phyloP scores from a whole-genome alignment of 2,113 vertebrate species.

The Phoxinus phoxinus region DNA sequence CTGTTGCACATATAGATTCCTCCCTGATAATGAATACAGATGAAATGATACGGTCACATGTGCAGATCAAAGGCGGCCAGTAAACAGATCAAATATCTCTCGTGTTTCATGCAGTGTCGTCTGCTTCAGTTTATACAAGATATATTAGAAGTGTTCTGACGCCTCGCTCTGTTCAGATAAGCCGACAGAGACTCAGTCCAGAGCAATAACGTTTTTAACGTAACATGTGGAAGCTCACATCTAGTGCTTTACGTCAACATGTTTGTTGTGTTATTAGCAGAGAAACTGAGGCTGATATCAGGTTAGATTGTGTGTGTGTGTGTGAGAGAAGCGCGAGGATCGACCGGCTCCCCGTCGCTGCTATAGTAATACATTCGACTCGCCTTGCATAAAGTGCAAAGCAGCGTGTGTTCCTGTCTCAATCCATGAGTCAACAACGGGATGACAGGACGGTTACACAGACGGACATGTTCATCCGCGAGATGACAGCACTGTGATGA shows the following conservation, averaged over 20 bases:
- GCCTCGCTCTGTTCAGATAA: conserved; percentile 48
- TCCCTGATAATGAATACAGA: background rate
- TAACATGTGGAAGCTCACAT: background rate
- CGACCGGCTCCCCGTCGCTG: conserved; percentile 62
- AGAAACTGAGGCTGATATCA: background rate
- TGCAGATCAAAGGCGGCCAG: background rate
- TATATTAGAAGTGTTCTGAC: conserved; percentile 68
- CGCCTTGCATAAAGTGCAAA: conserved; percentile 59
- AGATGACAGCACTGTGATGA: conserved; percentile 38
- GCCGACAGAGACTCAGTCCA: background rate
- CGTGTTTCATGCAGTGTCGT: conserved; percentile 60
- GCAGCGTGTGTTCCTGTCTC: conserved; percentile 64
- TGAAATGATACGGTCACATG: background rate
- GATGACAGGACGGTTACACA: conserved; percentile 60
- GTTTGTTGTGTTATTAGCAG: background rate
- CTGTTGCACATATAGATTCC: background rate
- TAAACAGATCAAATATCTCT: conserved; percentile 69
- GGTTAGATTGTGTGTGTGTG: background rate
- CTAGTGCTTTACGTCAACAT: background rate
- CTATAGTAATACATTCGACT: conserved; percentile 69
- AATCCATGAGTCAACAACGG: conserved; percentile 65
- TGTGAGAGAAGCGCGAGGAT: conserved; percentile 35
- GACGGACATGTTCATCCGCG: conserved; percentile 64
- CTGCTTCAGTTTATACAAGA: conserved; percentile 68
- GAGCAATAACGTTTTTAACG: conserved; percentile 22